phyloP scores from a whole-genome alignment of 2,888 invertebrate species.

The Pyrrhia umbra region DNA sequence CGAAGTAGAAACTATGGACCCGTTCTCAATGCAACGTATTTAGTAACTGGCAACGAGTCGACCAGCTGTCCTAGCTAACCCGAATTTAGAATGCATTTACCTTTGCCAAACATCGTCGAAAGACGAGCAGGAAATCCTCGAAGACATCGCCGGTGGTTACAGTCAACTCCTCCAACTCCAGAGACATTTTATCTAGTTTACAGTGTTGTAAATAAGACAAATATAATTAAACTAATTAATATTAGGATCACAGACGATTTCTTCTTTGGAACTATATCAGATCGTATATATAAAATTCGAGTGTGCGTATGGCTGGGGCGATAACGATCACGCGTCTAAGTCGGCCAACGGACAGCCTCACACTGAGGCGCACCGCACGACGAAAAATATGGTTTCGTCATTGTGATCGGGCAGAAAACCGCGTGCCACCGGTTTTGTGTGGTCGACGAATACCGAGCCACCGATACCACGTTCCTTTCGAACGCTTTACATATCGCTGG shows the following conservation, averaged over 20 bases:
- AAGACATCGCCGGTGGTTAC: slow-evolving; percentile 92
- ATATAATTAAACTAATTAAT: slow-evolving; percentile 68
- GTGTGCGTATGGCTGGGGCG: slow-evolving; percentile 70
- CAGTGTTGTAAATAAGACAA: slow-evolving; percentile 67
- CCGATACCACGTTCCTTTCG: slow-evolving; percentile 60
- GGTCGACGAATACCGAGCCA: slow-evolving; percentile 57
- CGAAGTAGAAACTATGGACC: slow-evolving; percentile 48
- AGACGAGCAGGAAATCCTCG: slow-evolving; percentile 93
- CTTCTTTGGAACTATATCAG: slow-evolving; percentile 84
- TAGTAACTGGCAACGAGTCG: slow-evolving; percentile 69
- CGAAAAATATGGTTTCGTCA: slow-evolving; percentile 70
- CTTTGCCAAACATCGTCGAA: slow-evolving; percentile 92
- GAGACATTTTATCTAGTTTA: slow-evolving; percentile 89
- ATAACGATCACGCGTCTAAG: slow-evolving; percentile 68
- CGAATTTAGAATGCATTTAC: slow-evolving; percentile 90
- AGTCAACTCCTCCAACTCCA: slow-evolving; percentile 91
- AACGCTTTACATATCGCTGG: slow-evolving; percentile 32
- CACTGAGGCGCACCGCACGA: slow-evolving; percentile 69
- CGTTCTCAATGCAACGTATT: slow-evolving; percentile 62
- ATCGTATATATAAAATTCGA: slow-evolving; percentile 80
- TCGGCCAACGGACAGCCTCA: slow-evolving; percentile 73
- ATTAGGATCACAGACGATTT: slow-evolving; percentile 82
- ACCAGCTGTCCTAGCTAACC: slow-evolving; percentile 69
- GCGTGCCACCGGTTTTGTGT: slow-evolving; percentile 76
- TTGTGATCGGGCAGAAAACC: slow-evolving; percentile 70